Conservation (phyloP, 2,888 invertebrate genomes). For the Drosophila formosana region DNA sequence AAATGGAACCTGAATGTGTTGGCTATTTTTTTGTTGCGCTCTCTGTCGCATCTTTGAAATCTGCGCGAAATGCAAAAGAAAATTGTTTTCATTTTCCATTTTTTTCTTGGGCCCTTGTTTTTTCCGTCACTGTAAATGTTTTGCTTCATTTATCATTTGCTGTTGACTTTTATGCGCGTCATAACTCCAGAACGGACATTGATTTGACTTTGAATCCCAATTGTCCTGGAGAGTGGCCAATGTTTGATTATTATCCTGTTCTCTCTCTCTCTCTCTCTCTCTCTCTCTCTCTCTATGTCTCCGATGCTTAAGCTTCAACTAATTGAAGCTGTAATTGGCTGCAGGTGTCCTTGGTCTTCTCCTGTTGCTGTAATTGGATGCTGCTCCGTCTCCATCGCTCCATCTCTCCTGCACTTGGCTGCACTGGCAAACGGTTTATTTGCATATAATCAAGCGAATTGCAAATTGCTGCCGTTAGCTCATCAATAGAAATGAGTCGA, state of each 20-base stretch:
- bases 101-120: background rate
- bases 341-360: slow-evolving; percentile 37
- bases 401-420: background rate
- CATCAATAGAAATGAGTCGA: slow-evolving; percentile 23
- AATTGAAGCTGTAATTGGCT: slow-evolving; percentile 66
- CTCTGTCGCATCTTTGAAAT: slow-evolving; percentile 31
- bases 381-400: background rate
- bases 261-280: background rate
- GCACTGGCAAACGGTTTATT: slow-evolving; percentile 56
- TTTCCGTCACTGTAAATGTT: slow-evolving; percentile 45
- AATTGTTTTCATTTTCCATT: slow-evolving; percentile 35
- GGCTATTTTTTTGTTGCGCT: slow-evolving; percentile 5
- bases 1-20: slow-evolving; percentile 62
- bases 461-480: slow-evolving; percentile 40
- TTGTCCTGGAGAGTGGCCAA: slow-evolving; percentile 20
- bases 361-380: slow-evolving; percentile 54
- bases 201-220: slow-evolving; percentile 54
- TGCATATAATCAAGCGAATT: slow-evolving; percentile 70
- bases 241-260: slow-evolving; percentile 10
- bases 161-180: slow-evolving; percentile 67
- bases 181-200: slow-evolving; percentile 65
- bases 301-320: slow-evolving; percentile 53
- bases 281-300: slow-evolving; percentile 24
- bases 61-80: slow-evolving; percentile 36
- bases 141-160: slow-evolving; percentile 67